Evolutionary conservation across 2,797 vertebrate genomes (phyloP), one percentile per base, ranked within the genome.

Genomic region (Synaphobranchus kaupii): DNA sequence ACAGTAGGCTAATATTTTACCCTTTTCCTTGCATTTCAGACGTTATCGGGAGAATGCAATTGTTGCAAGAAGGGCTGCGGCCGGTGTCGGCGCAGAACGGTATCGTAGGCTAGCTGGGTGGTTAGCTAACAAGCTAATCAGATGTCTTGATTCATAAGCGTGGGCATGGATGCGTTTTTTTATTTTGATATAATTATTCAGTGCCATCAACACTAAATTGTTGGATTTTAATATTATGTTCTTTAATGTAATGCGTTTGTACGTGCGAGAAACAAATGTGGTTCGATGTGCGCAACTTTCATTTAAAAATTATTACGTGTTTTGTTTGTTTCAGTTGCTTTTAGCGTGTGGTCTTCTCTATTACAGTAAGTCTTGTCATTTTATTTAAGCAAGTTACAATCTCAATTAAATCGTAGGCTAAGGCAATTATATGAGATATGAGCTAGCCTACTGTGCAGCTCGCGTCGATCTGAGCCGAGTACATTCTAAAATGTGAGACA

Each of bases 21-120:
- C n/a, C 17, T 83, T 85, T 85, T 76, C 68, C 50, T 34, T 84
- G 52, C 25, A 84, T 85, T 88, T 82, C 78, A 73, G 85, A 63
- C 87, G 88, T 88, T 83, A 88, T 78, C 86, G 81, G 73, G 89
- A 82, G 87, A 88, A 89, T 76, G 89, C 89, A 91, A 91, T 89
- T 89, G 90, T 90, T 88, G 89, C 88, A 83, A 86, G 86, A 87
- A 84, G 87, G 88, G 83, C 88, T 82, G 81, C 85, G 89, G 89
- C 86, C 87, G 54, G 76, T 31, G 8, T 56, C 63, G 44, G 48
- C 58, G 84, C 63, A 25, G 83, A 60, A 44, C 28, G 76, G 83
- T 84, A 54, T 86, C 78, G 80, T 90, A n/a, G n/a, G n/a, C n/a
- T n/a, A 47, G 89, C 89, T 80, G 44, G 76, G 52, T 66, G 60